Conservation (phyloP, 2,797 vertebrate genomes). For the Gastrophryne carolinensis region DNA sequence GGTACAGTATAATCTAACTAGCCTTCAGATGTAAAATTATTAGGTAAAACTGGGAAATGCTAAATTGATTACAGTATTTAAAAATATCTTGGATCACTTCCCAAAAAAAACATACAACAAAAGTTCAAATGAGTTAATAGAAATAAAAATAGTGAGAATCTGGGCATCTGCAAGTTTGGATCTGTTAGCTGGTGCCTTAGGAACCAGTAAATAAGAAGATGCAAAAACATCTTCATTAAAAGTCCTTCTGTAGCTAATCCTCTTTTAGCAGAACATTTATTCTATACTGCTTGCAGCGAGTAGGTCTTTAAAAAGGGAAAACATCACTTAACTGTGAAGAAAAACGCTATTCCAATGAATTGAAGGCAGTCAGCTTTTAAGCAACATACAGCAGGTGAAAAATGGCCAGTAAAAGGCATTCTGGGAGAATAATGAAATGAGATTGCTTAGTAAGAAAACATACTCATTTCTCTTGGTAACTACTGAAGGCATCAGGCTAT, state of each 20-base stretch:
- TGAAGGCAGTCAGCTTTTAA: not conserved
- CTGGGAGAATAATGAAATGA: constrained; percentile 5
- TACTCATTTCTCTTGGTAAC: constrained; percentile 14
- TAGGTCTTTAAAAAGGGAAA: not conserved
- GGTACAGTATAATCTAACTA: no score
- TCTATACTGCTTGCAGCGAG: not conserved
- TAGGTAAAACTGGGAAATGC: no score
- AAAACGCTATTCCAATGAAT: not conserved
- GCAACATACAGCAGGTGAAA: not conserved
- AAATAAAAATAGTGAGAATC: not conserved
- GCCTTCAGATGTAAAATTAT: no score
- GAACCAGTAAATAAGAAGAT: not conserved
- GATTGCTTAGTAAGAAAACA: constrained; percentile 7
- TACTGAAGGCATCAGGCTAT: constrained; percentile 4
- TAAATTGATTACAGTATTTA: no score
- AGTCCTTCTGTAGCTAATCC: constrained; percentile 23
- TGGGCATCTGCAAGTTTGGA: not conserved
- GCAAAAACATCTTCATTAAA: not conserved
- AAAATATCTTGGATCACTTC: no score
- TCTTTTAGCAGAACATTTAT: constrained; percentile 21
- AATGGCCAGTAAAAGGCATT: constrained; percentile 18
- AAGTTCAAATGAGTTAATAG: not conserved
- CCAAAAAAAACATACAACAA: no score
- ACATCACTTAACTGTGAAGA: constrained; percentile 14
- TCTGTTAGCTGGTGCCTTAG: constrained; percentile 18